These are phyloP conservation scores for Zonitis immaculata DNA, from an alignment of 2,888 invertebrate species.

Conservation along the genomic window DNA sequence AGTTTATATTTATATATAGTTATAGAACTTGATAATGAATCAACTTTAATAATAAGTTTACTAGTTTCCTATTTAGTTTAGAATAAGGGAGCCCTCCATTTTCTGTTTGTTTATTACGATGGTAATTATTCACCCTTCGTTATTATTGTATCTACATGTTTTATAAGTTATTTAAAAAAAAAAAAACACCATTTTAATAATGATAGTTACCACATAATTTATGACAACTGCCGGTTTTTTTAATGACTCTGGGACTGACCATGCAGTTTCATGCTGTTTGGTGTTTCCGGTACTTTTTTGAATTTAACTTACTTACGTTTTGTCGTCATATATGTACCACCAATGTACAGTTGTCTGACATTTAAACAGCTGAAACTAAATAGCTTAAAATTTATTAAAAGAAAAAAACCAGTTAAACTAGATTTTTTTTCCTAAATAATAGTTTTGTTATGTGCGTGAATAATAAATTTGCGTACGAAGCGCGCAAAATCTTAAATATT, in stretches of 20 bases:
- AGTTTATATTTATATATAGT: too few relatives aligned
- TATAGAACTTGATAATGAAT: neutral
- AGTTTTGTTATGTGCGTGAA: neutral
- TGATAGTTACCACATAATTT: neutral
- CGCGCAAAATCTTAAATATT: too few relatives aligned
- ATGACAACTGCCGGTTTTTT: neutral
- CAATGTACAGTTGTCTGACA: conserved; percentile 15
- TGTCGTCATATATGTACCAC: neutral
- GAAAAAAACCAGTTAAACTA: conserved; percentile 12
- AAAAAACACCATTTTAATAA: too few relatives aligned
- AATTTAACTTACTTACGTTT: too few relatives aligned
- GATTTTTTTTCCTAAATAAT: conserved; percentile 4
- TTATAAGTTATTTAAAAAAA: too few relatives aligned
- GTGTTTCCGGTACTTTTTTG: conserved; percentile 12
- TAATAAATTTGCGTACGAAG: conserved; percentile 12
- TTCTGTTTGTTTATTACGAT: neutral
- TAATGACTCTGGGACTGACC: too few relatives aligned
- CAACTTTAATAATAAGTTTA: neutral
- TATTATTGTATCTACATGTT: too few relatives aligned
- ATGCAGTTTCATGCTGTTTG: too few relatives aligned
- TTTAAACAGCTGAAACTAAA: conserved; percentile 19
- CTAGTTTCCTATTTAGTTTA: neutral
- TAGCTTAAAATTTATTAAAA: conserved; percentile 6
- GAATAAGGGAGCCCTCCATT: neutral
- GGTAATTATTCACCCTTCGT: neutral